Conservation (phyloP, 1,140 invertebrate genomes). For the Gryon sp. region DNA sequence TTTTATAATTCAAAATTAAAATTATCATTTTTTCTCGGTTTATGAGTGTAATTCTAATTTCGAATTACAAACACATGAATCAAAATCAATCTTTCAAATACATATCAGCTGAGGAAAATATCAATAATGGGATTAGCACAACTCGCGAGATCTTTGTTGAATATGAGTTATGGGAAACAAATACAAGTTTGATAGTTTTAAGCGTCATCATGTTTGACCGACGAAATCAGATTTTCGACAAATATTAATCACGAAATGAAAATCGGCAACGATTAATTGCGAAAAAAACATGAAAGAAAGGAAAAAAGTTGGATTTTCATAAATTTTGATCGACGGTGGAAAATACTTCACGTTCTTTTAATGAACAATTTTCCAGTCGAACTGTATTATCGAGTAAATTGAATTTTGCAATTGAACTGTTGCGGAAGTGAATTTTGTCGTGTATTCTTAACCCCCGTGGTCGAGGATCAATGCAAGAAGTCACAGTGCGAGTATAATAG, state of each 20-base stretch:
- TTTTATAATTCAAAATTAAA: too few relatives aligned
- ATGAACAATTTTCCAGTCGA: slow-evolving; percentile 19
- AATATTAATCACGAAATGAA: slow-evolving; percentile 1
- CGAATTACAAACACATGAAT: background rate
- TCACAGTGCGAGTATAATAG: slow-evolving; percentile 11
- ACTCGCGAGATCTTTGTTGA: slow-evolving; percentile 4
- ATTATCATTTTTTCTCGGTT: too few relatives aligned
- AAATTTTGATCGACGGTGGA: background rate
- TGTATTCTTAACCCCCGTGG: slow-evolving; percentile 27
- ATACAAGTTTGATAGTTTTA: slow-evolving; percentile 2
- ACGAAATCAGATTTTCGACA: background rate
- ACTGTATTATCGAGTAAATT: slow-evolving; percentile 25
- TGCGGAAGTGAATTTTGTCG: slow-evolving; percentile 32
- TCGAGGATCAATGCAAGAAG: slow-evolving; percentile 6
- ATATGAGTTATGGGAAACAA: slow-evolving; percentile 12
- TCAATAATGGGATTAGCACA: slow-evolving; percentile 4
- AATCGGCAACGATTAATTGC: background rate
- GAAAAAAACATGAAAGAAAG: too few relatives aligned
- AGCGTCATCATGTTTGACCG: slow-evolving; percentile 1
- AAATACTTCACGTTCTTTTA: slow-evolving; percentile 3
- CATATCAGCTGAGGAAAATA: background rate
- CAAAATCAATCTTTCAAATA: background rate
- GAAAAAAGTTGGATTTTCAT: background rate
- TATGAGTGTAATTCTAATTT: background rate
- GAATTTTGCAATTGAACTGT: slow-evolving; percentile 44